Conservation (phyloP, 2,888 invertebrate genomes). For the Siphonodentalium dalli region DNA sequence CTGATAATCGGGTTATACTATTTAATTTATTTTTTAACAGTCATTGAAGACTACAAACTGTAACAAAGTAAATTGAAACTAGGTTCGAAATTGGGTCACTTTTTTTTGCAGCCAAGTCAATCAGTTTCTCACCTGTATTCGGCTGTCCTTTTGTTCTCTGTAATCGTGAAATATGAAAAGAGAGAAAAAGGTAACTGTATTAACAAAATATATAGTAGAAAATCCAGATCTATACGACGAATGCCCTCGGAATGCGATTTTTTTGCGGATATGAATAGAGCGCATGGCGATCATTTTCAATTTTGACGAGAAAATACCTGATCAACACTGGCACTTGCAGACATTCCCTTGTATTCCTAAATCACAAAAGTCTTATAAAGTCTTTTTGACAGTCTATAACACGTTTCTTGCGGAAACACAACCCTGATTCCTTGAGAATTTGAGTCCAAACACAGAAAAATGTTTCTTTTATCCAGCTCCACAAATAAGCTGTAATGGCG, state of each 20-base stretch:
- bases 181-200: slow-evolving; percentile 28
- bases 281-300: slow-evolving; percentile 24
- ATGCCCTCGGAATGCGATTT: slow-evolving; percentile 7
- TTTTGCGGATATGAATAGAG: background rate
- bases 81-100: no score
- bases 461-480: no score
- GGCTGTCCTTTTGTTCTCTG: slow-evolving; percentile 61
- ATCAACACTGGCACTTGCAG: slow-evolving; percentile 61
- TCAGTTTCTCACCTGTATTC: slow-evolving; percentile 50
- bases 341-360: slow-evolving; percentile 53
- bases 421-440: no score
- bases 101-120: background rate
- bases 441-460: slow-evolving; percentile 29
- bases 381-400: slow-evolving; percentile 31
- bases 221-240: slow-evolving; percentile 7
- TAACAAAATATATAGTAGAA: background rate
- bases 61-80: no score
- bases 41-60: no score
- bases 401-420: slow-evolving; percentile 7
- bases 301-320: slow-evolving; percentile 55
- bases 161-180: slow-evolving; percentile 37
- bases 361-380: slow-evolving; percentile 24
- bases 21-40: no score
- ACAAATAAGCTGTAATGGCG: slow-evolving; percentile 59
- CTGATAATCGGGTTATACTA: no score